Base-by-base conservation (phyloP, 1,140 invertebrate genomes). In the Drosophila lowei region DNA sequence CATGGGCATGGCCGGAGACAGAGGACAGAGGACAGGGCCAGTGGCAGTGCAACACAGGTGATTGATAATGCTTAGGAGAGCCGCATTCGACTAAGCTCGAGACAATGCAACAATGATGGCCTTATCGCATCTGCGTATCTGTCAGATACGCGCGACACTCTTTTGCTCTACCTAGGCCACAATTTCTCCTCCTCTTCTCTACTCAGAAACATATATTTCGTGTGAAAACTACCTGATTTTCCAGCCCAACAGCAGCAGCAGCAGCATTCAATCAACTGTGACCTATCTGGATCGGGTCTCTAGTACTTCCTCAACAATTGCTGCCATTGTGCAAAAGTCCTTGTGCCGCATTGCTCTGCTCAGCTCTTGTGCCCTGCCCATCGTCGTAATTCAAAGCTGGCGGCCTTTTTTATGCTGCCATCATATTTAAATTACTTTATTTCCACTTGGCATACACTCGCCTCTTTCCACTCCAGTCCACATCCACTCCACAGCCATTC, bases 221-320 rank as follows among this genome's bases (percentile, higher is more conserved):
- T 88, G 81, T 85, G 81, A 85, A 85, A 85, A 80, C 61, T 85
- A 86, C 77, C 83, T 86, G 81, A 81, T 81, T 86, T 86, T 88
- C 74, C 81, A 73, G 66, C 66, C 76, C 58, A 75, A 63, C 65
- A 18, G 49, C 63, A 43, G 28, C 48, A 65, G 15, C 44, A 41
- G 15, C 30, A 41, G 41, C 54, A 58, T 30, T 74, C 72, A 75
- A 41, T 84, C 64, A 85, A 62, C 72, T 72, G 57, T 70, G 59
- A 59, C 58, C 57, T 49, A 16, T 56, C 46, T 56, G 50, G 44
- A 66, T 38, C 34, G 34, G 34, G 11, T 38, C 34, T 38, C 2
- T 38, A 38, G 34, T 43, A 58, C 63, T 68, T 47, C 56, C 28
- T 53, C 43, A 50, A 47, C 41, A 64, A 46, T 53, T 70, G 54